phyloP scores from a whole-genome alignment of 2,888 invertebrate species.

The Taenaris catops region DNA sequence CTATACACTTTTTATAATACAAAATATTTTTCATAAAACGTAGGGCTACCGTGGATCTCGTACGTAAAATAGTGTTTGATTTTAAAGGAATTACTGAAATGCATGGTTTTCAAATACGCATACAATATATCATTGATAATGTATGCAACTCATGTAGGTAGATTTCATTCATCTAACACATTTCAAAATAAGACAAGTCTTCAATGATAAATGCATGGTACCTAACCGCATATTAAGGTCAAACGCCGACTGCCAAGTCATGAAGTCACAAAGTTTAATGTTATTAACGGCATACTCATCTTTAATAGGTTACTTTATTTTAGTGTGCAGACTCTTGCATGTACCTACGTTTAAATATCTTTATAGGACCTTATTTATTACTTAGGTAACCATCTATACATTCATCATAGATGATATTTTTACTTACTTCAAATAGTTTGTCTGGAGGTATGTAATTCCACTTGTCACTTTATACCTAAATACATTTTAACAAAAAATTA shows the following conservation, averaged over 20 bases:
- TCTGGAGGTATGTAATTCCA: too few species aligned
- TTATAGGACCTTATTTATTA: too few species aligned
- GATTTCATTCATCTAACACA: too few species aligned
- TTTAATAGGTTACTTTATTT: conserved; percentile 12
- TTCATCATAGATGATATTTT: too few species aligned
- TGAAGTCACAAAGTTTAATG: conserved; percentile 12
- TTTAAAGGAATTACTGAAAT: too few species aligned
- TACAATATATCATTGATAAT: neutral
- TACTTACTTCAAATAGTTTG: too few species aligned
- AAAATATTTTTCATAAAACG: conserved; percentile 1
- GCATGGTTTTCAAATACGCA: conserved; percentile 16
- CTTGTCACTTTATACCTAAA: too few species aligned
- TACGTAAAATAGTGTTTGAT: conserved; percentile 17
- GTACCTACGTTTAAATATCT: conserved; percentile 4
- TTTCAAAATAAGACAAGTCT: conserved; percentile 4
- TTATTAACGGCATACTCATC: conserved; percentile 15
- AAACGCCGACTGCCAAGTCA: conserved; percentile 4
- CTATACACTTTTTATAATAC: neutral
- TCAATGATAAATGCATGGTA: conserved; percentile 14
- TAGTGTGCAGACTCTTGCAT: conserved; percentile 13
- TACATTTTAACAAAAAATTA: too few species aligned
- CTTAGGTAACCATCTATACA: too few species aligned
- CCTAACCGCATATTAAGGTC: conserved; percentile 12
- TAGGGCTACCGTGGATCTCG: conserved; percentile 21
- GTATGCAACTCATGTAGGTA: conserved; percentile 4